Evolutionary conservation across 2,888 invertebrate species (phyloP).

Genomic region (Pemphredon lugubris): DNA sequence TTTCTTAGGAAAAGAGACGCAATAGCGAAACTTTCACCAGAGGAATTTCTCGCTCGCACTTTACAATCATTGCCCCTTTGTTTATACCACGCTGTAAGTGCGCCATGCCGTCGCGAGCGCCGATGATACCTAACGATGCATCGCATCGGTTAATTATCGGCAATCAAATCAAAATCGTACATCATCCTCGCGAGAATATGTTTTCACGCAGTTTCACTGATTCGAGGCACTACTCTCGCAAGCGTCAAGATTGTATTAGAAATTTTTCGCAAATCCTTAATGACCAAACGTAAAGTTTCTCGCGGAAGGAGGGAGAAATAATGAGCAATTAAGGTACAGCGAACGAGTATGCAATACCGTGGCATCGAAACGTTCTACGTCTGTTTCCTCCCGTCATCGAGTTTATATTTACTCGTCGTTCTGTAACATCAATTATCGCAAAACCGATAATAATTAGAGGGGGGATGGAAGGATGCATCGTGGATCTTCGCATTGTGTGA

Average conservation of each 20-base stretch:
- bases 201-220: no score
- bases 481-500: no score
- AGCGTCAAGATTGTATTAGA: no score
- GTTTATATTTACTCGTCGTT: not conserved
- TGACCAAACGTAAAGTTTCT: not conserved
- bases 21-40: constrained; percentile 42
- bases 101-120: not conserved
- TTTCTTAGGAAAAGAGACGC: constrained; percentile 39
- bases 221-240: no score
- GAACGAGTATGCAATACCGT: constrained; percentile 10
- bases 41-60: constrained; percentile 38
- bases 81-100: not conserved
- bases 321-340: constrained; percentile 3
- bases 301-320: not conserved
- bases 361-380: not conserved
- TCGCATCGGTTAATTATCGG: no score
- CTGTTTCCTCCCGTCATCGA: not conserved
- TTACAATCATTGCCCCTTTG: constrained; percentile 25
- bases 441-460: constrained; percentile 15
- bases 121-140: not conserved
- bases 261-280: not conserved
- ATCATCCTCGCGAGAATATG: no score
- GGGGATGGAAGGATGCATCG: not conserved
- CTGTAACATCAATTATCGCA: constrained; percentile 11
- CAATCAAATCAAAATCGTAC: no score